Conservation (phyloP, 1,140 invertebrate genomes). For the Telenomus remus region DNA sequence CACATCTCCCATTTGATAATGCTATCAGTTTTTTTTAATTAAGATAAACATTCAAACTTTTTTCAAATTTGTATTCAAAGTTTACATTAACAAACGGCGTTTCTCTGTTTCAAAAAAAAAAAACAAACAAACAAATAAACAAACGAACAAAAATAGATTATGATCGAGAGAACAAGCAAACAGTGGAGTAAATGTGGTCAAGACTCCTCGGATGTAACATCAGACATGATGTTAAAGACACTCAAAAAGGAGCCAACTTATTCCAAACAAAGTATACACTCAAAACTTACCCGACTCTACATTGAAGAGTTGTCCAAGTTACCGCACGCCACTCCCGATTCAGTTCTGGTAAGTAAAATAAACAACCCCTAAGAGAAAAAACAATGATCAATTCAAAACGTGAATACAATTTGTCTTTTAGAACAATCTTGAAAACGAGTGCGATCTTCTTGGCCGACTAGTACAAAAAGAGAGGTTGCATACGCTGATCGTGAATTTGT, state of each 20-base stretch:
- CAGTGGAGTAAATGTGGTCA: conserved; percentile 62
- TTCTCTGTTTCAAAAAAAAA: background rate
- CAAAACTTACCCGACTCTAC: conserved; percentile 72
- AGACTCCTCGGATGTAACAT: conserved; percentile 55
- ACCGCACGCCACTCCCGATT: conserved; percentile 72
- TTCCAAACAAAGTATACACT: conserved; percentile 71
- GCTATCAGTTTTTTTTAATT: too few relatives aligned
- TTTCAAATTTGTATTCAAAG: background rate
- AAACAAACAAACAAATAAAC: too few relatives aligned
- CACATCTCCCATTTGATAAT: too few relatives aligned
- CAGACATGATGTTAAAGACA: conserved; percentile 60
- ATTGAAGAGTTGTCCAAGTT: conserved; percentile 72
- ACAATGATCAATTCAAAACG: background rate
- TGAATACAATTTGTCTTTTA: conserved; percentile 54
- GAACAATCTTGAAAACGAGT: conserved; percentile 83
- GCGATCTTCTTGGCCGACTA: conserved; percentile 88
- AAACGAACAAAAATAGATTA: too few relatives aligned
- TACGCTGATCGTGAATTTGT: conserved; percentile 92
- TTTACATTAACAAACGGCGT: too few relatives aligned
- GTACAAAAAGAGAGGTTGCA: conserved; percentile 89
- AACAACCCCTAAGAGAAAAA: background rate
- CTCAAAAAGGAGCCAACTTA: conserved; percentile 69
- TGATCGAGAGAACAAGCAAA: conserved; percentile 70
- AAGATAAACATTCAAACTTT: too few relatives aligned
- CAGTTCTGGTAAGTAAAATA: conserved; percentile 66